These are phyloP conservation scores for Neopipo cinnamomea DNA, from an alignment of 2,113 vertebrate species.

Conservation along the genomic window DNA sequence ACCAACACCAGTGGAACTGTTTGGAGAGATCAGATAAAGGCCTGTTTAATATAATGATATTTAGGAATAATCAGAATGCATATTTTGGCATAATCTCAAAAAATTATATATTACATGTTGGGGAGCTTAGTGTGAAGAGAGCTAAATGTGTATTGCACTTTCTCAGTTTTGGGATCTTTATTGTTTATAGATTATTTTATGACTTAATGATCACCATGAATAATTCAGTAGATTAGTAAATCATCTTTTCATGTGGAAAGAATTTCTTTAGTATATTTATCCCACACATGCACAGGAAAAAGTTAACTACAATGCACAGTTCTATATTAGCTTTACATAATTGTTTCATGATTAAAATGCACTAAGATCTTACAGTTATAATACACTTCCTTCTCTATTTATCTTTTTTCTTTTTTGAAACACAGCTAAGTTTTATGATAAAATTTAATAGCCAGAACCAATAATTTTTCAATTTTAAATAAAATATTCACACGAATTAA, in stretches of 20 bases:
- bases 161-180: background rate
- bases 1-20: background rate
- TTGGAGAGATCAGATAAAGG: background rate
- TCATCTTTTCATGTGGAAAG: background rate
- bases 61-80: background rate
- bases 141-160: background rate
- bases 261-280: background rate
- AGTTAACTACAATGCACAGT: background rate
- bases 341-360: background rate
- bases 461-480: background rate
- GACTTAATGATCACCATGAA: background rate
- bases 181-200: background rate
- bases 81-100: background rate
- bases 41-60: background rate
- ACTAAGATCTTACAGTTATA: background rate
- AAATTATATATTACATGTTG: background rate
- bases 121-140: background rate
- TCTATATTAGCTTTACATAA: background rate
- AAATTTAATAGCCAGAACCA: background rate
- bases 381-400: background rate
- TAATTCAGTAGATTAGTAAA: background rate
- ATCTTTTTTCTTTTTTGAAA: background rate
- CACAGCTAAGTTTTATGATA: background rate
- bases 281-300: background rate
- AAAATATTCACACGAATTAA: background rate